A percentile compares a stretch with the other conserved stretches of the same genome.
phyloP scores from a whole-genome alignment of 2,888 invertebrate genomes.

The Drosophila nr. perissopoda region DNA sequence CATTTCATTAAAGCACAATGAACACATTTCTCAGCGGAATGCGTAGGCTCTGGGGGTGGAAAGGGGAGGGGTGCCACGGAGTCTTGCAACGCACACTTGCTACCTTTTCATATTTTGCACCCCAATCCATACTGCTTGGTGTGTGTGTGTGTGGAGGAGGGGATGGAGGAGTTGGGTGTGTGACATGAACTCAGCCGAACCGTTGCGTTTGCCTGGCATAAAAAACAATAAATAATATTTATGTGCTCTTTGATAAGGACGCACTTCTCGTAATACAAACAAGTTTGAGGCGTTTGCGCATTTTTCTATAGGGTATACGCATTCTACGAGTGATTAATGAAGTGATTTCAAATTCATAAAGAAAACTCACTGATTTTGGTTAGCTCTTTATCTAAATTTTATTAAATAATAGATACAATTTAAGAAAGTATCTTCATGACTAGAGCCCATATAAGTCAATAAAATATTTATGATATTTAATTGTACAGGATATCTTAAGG shows the following conservation, averaged over 20 bases:
- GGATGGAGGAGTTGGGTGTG: not conserved
- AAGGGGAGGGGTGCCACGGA: not conserved
- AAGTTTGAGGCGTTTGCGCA: constrained; percentile 15
- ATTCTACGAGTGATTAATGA: not conserved
- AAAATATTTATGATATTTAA: not conserved
- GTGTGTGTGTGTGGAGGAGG: not conserved
- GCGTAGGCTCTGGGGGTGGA: constrained; percentile 16
- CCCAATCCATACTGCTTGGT: not conserved
- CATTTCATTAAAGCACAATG: constrained; percentile 79
- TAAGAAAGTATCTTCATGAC: not conserved
- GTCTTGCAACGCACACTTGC: constrained; percentile 68
- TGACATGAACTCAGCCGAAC: constrained; percentile 5
- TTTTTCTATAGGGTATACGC: constrained; percentile 13
- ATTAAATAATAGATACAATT: not conserved
- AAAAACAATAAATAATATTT: constrained; percentile 77
- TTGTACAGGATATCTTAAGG: not conserved
- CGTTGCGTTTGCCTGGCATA: constrained; percentile 46
- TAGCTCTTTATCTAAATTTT: not conserved
- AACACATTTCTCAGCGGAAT: constrained; percentile 58
- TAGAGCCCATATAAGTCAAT: not conserved
- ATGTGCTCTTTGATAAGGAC: constrained; percentile 70
- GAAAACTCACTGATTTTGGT: not conserved
- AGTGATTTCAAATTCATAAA: not conserved
- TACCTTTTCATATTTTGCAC: constrained; percentile 64
- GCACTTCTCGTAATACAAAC: constrained; percentile 54